These are phyloP conservation scores for Brachionus asplanchnoidis DNA, from an alignment of 1,140 invertebrate species.

Conservation along the genomic window DNA sequence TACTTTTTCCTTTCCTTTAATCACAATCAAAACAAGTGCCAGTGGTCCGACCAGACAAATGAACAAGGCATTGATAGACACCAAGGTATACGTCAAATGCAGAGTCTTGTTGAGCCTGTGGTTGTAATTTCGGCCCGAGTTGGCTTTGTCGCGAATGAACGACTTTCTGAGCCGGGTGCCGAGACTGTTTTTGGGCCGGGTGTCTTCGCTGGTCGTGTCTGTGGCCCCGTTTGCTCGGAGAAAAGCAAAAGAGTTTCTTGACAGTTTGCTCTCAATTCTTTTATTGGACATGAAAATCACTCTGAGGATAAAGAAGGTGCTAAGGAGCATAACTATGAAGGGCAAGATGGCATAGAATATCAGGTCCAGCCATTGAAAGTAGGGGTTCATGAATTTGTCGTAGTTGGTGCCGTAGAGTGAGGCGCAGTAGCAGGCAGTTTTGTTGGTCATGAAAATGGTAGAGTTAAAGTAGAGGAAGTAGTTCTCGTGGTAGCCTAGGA, in stretches of 20 bases:
- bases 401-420: not conserved
- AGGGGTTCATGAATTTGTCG: conserved; percentile 25
- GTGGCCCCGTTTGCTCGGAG: not conserved
- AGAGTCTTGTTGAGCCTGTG: conserved; percentile 6
- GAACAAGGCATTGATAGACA: conserved; percentile 18
- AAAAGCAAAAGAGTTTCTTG: not conserved
- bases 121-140: not conserved
- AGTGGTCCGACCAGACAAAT: conserved; percentile 30
- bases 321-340: not conserved
- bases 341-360: conserved; percentile 32
- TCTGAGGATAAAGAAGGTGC: conserved; percentile 32
- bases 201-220: not conserved
- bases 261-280: not conserved
- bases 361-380: conserved; percentile 33
- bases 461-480: not conserved
- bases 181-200: not conserved
- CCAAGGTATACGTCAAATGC: conserved; percentile 31
- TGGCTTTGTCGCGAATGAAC: not conserved
- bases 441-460: not conserved
- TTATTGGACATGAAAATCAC: conserved; percentile 34
- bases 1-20: conserved; percentile 15
- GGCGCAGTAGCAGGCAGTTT: not conserved
- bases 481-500: conserved; percentile 17
- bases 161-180: not conserved
- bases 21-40: not conserved